A percentile compares a stretch with the other conserved stretches of the same genome.
Evolutionary conservation across 1,140 invertebrate species (phyloP).

Genomic region (Diachasma alloeum): DNA sequence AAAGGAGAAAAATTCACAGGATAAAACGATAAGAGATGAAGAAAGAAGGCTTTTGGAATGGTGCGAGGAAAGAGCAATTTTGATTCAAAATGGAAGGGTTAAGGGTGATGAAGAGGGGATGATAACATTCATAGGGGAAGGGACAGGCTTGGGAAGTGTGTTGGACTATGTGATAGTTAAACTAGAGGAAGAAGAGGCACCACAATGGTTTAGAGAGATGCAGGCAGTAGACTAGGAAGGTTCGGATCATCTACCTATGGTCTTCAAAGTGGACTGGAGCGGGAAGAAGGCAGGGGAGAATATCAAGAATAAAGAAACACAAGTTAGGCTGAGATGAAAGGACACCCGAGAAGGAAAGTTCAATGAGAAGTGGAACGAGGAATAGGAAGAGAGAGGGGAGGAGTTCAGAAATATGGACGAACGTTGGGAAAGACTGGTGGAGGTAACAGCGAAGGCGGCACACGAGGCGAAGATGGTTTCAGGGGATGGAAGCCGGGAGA

Average conservation of each 20-base stretch:
- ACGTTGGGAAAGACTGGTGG: not conserved
- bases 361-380: not conserved
- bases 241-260: slow-evolving; percentile 28
- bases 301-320: not conserved
- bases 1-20: slow-evolving; percentile 1
- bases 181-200: not conserved
- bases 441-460: not conserved
- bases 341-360: not conserved
- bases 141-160: not conserved
- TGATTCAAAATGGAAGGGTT: slow-evolving; percentile 23
- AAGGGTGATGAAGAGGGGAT: slow-evolving; percentile 27
- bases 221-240: not conserved
- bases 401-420: not conserved
- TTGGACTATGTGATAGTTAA: slow-evolving; percentile 9
- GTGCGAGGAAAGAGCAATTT: no score
- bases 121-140: slow-evolving; percentile 18
- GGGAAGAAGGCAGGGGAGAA: not conserved
- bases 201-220: not conserved
- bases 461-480: not conserved
- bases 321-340: not conserved
- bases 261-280: not conserved
- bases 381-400: not conserved
- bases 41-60: slow-evolving; percentile 23
- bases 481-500: not conserved
- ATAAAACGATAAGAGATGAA: slow-evolving; percentile 21